These are phyloP conservation scores for Vanessa tameamea DNA, from an alignment of 1,140 invertebrate species.

Conservation along the genomic window DNA sequence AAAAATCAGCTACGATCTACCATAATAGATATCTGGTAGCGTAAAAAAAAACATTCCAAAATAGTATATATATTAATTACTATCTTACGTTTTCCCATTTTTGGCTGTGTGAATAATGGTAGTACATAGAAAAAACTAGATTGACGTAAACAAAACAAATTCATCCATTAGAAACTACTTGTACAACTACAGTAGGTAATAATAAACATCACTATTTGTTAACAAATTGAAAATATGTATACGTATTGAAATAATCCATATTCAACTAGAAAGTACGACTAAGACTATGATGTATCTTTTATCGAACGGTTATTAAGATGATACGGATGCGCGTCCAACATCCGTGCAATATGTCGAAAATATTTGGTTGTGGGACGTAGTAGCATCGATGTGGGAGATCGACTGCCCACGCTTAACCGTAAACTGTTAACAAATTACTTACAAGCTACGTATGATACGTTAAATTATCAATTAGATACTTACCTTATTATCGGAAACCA, in stretches of 20 bases:
- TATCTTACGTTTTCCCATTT: no score
- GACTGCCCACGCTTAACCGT: slow-evolving; percentile 36
- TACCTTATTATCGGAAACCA: not conserved
- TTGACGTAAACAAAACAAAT: no score
- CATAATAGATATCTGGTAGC: no score
- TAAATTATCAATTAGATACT: not conserved
- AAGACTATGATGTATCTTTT: not conserved
- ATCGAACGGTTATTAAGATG: slow-evolving; percentile 16
- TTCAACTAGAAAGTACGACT: not conserved
- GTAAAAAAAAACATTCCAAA: no score
- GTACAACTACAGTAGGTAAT: no score
- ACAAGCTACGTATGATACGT: slow-evolving; percentile 3
- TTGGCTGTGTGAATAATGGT: no score
- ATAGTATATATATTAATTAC: no score
- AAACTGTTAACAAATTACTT: slow-evolving; percentile 38
- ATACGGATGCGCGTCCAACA: not conserved
- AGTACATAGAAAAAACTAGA: no score
- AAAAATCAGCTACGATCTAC: no score
- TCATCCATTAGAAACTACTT: no score
- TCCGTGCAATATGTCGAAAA: slow-evolving; percentile 27
- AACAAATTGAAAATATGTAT: no score
- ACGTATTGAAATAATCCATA: not conserved
- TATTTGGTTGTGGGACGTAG: slow-evolving; percentile 37
- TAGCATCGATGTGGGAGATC: slow-evolving; percentile 46
- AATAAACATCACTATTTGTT: no score